A percentile compares a stretch with the other conserved stretches of the same genome.
Conservation (phyloP, 2,113 vertebrate species). For the Chaetorhynchus papuensis region DNA sequence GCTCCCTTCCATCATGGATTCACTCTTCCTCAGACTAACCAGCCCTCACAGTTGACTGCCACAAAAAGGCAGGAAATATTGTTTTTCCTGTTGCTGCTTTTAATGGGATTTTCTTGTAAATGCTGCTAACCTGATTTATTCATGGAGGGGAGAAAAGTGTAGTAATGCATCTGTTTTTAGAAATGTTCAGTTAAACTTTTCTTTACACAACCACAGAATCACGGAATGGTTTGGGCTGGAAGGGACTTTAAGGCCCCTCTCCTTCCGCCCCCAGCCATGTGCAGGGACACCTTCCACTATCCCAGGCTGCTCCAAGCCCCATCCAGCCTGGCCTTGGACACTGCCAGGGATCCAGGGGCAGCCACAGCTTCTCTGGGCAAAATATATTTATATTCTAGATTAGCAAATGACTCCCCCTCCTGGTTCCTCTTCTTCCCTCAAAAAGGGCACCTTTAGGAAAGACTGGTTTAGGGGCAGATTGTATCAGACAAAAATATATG, state of each 20-base stretch:
- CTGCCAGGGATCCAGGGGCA: not conserved
- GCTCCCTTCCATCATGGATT: not conserved
- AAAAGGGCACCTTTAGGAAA: not conserved
- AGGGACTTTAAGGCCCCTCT: not conserved
- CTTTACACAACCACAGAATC: not conserved
- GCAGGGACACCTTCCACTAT: not conserved
- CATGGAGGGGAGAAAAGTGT: not conserved
- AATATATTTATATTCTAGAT: not conserved
- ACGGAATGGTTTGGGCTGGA: not conserved
- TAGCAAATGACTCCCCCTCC: not conserved
- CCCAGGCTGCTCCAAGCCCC: not conserved
- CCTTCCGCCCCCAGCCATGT: not conserved
- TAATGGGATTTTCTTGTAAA: not conserved
- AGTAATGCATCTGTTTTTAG: not conserved
- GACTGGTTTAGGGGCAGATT: not conserved
- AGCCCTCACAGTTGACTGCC: accelerated
- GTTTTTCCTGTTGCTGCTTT: not conserved
- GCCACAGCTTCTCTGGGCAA: not conserved
- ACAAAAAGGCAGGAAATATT: not conserved
- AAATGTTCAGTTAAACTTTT: not conserved
- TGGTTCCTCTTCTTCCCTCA: accelerated
- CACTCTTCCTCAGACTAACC: not conserved
- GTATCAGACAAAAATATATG: not conserved
- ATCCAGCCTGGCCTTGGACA: accelerated
- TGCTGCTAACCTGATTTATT: not conserved